Percentiles rank a stretch among this genome's conserved stretches.
phyloP scores from a whole-genome alignment of 2,888 invertebrate species.

The Pardosa pseudoannulata region DNA sequence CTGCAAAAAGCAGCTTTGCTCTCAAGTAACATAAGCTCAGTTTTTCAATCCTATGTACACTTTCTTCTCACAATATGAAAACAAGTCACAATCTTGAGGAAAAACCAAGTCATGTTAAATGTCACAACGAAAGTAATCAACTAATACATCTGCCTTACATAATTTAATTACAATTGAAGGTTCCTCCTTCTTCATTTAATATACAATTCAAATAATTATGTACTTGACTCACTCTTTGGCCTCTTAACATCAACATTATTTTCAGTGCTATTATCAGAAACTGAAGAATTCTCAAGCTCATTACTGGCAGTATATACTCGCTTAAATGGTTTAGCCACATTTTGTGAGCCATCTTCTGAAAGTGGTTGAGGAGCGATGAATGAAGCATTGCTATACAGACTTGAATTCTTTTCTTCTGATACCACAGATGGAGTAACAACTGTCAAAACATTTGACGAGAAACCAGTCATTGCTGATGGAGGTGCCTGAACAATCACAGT shows the following conservation, averaged over 20 bases:
- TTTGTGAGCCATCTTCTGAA: conserved; percentile 40
- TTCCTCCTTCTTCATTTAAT: background rate
- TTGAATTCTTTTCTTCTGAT: conserved; percentile 20
- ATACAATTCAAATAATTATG: conserved; percentile 25
- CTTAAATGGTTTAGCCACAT: conserved; percentile 45
- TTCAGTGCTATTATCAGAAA: conserved; percentile 24
- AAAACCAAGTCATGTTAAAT: conserved; percentile 33
- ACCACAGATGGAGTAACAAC: conserved; percentile 34
- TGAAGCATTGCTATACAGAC: conserved; percentile 45
- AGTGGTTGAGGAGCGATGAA: conserved; percentile 57
- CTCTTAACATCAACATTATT: conserved; percentile 55
- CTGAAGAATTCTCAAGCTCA: conserved; percentile 40
- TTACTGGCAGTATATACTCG: conserved; percentile 31
- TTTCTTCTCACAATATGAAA: conserved; percentile 24
- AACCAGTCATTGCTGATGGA: conserved; percentile 34
- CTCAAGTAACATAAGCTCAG: conserved; percentile 58
- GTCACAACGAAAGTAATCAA: conserved; percentile 42
- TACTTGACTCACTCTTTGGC: conserved; percentile 46
- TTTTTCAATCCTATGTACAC: conserved; percentile 23
- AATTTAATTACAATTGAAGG: conserved; percentile 13
- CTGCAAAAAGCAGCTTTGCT: conserved; percentile 49
- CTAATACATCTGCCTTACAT: conserved; percentile 39
- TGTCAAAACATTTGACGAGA: conserved; percentile 47
- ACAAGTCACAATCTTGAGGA: conserved; percentile 25
- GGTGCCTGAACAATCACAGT: conserved; percentile 68